Conservation (phyloP, 2,797 vertebrate genomes). For the Muscicapa striata region DNA sequence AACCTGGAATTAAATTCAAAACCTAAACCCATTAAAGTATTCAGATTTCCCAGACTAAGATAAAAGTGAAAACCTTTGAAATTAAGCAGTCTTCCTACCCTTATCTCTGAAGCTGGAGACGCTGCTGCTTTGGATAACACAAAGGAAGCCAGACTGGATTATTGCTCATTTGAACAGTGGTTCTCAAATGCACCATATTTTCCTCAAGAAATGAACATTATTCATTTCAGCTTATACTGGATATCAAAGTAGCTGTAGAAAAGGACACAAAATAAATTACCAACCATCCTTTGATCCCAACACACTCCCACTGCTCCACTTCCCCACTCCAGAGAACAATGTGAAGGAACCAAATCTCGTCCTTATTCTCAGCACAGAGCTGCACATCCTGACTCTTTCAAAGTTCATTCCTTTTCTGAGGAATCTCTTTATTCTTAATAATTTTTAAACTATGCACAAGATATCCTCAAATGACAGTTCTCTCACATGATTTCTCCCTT, state of each 20-base stretch:
- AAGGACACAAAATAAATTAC: conserved; percentile 68
- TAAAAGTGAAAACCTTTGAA: conserved; percentile 69
- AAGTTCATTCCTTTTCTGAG: conserved; percentile 16
- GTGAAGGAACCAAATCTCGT: neutral
- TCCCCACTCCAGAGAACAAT: conserved; percentile 34
- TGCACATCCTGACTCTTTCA: neutral
- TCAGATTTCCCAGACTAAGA: conserved; percentile 59
- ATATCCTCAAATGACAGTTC: neutral
- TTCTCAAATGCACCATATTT: conserved; percentile 63
- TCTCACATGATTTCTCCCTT: neutral
- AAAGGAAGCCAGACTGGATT: conserved; percentile 63
- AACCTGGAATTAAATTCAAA: conserved; percentile 72
- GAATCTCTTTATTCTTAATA: conserved; percentile 31
- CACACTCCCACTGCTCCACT: conserved; percentile 12
- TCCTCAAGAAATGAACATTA: conserved; percentile 50
- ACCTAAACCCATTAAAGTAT: conserved; percentile 68
- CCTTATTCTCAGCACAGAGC: conserved; percentile 8
- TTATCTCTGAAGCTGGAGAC: conserved; percentile 61
- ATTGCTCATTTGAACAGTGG: conserved; percentile 64
- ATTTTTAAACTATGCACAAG: neutral
- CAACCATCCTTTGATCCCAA: conserved; percentile 59
- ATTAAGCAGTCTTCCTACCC: conserved; percentile 61
- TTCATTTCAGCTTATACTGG: conserved; percentile 61
- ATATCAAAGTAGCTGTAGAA: conserved; percentile 60
- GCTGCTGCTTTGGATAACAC: conserved; percentile 62